These are phyloP conservation scores for Poeciliopsis infans DNA, from an alignment of 2,797 vertebrate genomes.

Conservation along the genomic window DNA sequence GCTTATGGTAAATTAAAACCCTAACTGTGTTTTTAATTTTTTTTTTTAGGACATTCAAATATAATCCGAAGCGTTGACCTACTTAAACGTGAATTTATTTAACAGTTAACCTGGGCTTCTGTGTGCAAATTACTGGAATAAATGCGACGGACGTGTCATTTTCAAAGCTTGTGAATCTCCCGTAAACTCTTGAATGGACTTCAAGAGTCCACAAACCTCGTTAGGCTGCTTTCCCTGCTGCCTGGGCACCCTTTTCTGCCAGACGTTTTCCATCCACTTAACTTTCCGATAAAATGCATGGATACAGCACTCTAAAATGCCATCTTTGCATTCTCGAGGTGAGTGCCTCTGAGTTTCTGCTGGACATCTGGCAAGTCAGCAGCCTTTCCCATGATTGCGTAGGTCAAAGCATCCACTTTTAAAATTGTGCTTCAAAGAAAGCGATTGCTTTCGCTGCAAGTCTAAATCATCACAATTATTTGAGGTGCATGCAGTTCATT, in stretches of 20 bases:
- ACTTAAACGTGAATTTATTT: not conserved
- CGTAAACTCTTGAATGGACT: not conserved
- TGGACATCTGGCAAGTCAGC: not conserved
- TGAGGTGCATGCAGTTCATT: not conserved
- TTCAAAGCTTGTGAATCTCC: not conserved
- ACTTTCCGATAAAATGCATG: not conserved
- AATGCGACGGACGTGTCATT: not conserved
- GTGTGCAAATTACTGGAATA: not conserved
- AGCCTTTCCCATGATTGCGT: not conserved
- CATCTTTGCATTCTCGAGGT: not conserved
- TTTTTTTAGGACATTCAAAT: not conserved
- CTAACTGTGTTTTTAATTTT: not conserved
- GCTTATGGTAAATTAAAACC: not conserved
- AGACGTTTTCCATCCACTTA: not conserved
- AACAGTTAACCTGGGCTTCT: not conserved
- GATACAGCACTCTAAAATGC: not conserved
- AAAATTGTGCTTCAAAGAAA: not conserved
- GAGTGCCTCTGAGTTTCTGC: not conserved
- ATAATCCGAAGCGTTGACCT: not conserved
- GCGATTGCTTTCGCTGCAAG: not conserved
- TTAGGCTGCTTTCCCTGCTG: not conserved
- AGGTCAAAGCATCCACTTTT: not conserved
- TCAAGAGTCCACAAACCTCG: not conserved
- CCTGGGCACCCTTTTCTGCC: not conserved
- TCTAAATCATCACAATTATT: constrained; percentile 1